Evolutionary conservation across 2,888 invertebrate species (phyloP), one percentile per base, ranked within the genome.

Genomic region (Tillus elongatus): DNA sequence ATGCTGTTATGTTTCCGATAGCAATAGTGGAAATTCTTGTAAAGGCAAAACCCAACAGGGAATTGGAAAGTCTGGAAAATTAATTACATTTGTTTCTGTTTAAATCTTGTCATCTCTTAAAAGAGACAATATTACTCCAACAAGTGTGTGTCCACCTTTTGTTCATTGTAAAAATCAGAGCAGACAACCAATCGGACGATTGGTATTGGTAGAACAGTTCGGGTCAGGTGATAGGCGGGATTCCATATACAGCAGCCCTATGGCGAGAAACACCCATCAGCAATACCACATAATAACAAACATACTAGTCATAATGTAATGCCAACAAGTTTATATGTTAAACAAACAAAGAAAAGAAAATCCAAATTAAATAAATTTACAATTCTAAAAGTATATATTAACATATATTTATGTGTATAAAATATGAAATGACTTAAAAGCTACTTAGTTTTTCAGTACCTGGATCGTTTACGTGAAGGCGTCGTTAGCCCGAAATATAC

Each of bases 251-350:
- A 56, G 62, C 61, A 60, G 53, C 61, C 63, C 64, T 64, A 64
- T 62, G 62, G 60, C 59, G 64, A 66, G 63, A 66, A 65, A 66
- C 56, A 63, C 61, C 63, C 57, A 64, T 65, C 58, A 65, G 65
- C 61, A 51, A 49, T 51, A 53, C 51, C 43, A 46, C 43, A 51
- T 39, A 49, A 36, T 40, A 39, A 43, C 35, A 45, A 43, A 14
- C 30, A 33, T 39, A 42, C 31, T 33, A 43, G 32, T 13, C 28
- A 15, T 26, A 26, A 12, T 10, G 32, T 19, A 19, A 8, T n/a
- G 24, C n/a, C n/a, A 19, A 8, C 24, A 19, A 19, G n/a, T 19
- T 8, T 19, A 19, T 8, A 8, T 19, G n/a, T 19, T 19, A 6
- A 19, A 19, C n/a, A 8, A 19, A 19, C n/a, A 19, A 19, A 8